Conservation (phyloP, 2,797 vertebrate species). For the Oryzias sinensis region DNA sequence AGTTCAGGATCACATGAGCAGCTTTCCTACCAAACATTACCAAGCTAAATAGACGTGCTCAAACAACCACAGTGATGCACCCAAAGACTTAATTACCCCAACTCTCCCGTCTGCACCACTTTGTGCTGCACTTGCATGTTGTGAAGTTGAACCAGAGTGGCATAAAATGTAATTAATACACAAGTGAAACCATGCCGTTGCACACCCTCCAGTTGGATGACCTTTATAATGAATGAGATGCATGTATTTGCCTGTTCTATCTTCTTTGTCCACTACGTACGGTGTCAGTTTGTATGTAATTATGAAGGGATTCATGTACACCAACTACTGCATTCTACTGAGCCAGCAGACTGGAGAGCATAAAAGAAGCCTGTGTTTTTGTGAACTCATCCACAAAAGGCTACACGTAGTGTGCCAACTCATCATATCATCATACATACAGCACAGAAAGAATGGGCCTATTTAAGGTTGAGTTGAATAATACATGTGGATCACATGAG, state of each 20-base stretch:
- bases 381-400: slow-evolving; percentile 23
- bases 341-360: background rate
- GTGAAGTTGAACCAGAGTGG: background rate
- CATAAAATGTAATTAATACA: slow-evolving; percentile 7
- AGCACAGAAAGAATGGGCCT: slow-evolving; percentile 3
- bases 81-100: background rate
- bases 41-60: background rate
- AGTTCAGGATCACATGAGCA: background rate
- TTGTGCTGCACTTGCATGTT: background rate
- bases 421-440: background rate
- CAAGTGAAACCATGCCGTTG: slow-evolving; percentile 1
- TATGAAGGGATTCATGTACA: slow-evolving; percentile 1
- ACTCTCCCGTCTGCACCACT: background rate
- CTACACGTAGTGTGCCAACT: slow-evolving; percentile 10
- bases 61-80: background rate
- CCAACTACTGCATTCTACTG: slow-evolving; percentile 5
- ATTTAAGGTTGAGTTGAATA: slow-evolving; percentile 16
- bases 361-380: background rate
- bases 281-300: background rate
- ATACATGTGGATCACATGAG: background rate
- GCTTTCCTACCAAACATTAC: background rate
- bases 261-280: background rate
- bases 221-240: slow-evolving; percentile 18
- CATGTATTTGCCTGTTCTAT: slow-evolving; percentile 15
- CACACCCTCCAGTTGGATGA: slow-evolving; percentile 4